A percentile compares a stretch with the other conserved stretches of the same genome.
Conservation (phyloP, 2,113 vertebrate species). For the Gopherus evgoodei region DNA sequence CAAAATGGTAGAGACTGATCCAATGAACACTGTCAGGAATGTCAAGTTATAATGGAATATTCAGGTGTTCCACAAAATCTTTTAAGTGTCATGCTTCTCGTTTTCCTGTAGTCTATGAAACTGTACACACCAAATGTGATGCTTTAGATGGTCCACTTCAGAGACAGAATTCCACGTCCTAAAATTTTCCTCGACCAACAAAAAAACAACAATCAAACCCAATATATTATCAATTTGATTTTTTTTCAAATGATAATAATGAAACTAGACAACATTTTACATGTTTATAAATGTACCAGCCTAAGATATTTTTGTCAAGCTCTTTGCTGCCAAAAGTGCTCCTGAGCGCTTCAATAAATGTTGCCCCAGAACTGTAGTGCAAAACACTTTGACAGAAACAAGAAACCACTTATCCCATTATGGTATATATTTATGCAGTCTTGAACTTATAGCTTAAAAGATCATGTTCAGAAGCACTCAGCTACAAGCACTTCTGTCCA, state of each 20-base stretch:
- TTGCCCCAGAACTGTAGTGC: background rate
- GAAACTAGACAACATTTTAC: background rate
- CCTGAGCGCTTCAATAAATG: background rate
- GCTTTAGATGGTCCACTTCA: background rate
- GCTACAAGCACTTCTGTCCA: background rate
- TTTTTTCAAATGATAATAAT: background rate
- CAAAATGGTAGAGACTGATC: background rate
- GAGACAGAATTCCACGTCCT: background rate
- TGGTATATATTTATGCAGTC: no score
- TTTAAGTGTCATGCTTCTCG: fast-evolving
- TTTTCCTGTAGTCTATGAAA: background rate
- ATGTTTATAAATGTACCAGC: no score
- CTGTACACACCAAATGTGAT: no score
- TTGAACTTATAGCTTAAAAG: background rate
- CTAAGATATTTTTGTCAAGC: background rate
- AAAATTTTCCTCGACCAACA: background rate
- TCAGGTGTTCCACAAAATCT: fast-evolving
- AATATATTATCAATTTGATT: background rate
- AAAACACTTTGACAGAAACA: background rate
- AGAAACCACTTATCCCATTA: background rate
- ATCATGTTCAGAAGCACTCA: background rate
- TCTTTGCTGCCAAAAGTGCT: fast-evolving
- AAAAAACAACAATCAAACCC: fast-evolving
- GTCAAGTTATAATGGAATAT: background rate
- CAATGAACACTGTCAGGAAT: background rate